These are phyloP conservation scores for Hyaena hyaena DNA, from an alignment of 2,113 vertebrate species.

Conservation along the genomic window DNA sequence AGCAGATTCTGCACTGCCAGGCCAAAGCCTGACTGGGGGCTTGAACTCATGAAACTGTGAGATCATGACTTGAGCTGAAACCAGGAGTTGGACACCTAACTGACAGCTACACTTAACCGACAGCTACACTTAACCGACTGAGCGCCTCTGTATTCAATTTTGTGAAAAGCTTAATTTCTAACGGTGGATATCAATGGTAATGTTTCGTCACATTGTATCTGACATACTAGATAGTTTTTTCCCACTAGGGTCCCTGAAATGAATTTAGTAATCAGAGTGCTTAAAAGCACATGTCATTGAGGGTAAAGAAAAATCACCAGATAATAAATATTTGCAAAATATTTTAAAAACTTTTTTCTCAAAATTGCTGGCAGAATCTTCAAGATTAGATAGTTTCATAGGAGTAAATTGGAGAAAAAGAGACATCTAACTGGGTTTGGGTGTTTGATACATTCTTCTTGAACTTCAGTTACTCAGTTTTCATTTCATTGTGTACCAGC, in stretches of 20 bases:
- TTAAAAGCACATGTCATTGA: neutral
- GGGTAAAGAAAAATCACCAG: neutral
- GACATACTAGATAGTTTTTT: neutral
- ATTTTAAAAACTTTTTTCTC: neutral
- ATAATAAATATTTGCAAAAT: neutral
- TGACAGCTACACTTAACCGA: too few species aligned
- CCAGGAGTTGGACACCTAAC: too few species aligned
- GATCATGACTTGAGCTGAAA: too few species aligned
- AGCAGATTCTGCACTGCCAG: too few species aligned
- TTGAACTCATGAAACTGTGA: too few species aligned
- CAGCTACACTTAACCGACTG: too few species aligned
- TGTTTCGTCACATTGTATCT: neutral
- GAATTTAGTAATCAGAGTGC: neutral
- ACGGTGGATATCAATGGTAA: too few species aligned
- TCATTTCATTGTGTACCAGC: neutral
- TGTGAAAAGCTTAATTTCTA: neutral
- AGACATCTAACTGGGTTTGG: neutral
- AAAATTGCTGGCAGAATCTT: neutral
- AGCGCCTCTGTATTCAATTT: neutral
- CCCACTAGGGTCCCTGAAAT: neutral
- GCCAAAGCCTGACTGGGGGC: too few species aligned
- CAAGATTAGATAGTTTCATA: neutral
- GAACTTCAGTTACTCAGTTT: constrained; percentile 4
- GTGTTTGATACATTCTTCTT: constrained; percentile 40
- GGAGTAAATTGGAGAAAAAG: neutral